Evolutionary conservation across 2,888 invertebrate genomes (phyloP).

Genomic region (Dexiosoma caninum): DNA sequence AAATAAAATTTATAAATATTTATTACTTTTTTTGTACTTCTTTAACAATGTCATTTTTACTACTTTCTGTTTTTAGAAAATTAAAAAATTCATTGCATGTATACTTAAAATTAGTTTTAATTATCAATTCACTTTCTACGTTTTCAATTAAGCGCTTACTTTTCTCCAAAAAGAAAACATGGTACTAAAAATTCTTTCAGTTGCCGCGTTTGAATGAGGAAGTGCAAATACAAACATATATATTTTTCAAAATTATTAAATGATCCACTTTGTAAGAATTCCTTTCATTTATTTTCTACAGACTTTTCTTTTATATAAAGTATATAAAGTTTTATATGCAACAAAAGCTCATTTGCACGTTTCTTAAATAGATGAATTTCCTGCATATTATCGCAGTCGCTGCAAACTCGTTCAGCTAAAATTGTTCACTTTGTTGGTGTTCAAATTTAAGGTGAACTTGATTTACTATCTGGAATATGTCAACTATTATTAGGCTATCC

Average conservation of each 20-base stretch:
- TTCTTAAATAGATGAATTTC: slow-evolving; percentile 17
- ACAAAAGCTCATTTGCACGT: no score
- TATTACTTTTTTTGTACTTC: slow-evolving; percentile 4
- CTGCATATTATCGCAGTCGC: background rate
- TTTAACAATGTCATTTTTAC: slow-evolving; percentile 14
- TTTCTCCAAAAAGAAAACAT: slow-evolving; percentile 48
- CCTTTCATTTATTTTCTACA: slow-evolving; percentile 33
- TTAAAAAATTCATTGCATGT: slow-evolving; percentile 6
- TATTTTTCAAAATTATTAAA: slow-evolving; percentile 14
- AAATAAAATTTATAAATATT: slow-evolving; percentile 16
- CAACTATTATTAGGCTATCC: no score
- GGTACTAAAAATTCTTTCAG: slow-evolving; percentile 34
- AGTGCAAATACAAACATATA: slow-evolving; percentile 7
- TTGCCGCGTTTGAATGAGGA: slow-evolving; percentile 35
- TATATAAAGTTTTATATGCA: no score
- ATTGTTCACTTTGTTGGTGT: no score
- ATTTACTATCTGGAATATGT: no score
- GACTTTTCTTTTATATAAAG: slow-evolving; percentile 25
- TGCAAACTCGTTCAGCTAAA: no score
- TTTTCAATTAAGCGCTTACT: slow-evolving; percentile 32
- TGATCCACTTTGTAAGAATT: slow-evolving; percentile 27
- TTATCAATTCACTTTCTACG: slow-evolving; percentile 41
- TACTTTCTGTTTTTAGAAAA: slow-evolving; percentile 23
- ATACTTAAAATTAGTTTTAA: slow-evolving; percentile 18
- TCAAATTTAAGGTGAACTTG: no score